A percentile compares a stretch with the other conserved stretches of the same genome.
These are phyloP conservation scores for Eubasilissa splendida DNA, from an alignment of 2,888 invertebrate species.

Conservation along the genomic window DNA sequence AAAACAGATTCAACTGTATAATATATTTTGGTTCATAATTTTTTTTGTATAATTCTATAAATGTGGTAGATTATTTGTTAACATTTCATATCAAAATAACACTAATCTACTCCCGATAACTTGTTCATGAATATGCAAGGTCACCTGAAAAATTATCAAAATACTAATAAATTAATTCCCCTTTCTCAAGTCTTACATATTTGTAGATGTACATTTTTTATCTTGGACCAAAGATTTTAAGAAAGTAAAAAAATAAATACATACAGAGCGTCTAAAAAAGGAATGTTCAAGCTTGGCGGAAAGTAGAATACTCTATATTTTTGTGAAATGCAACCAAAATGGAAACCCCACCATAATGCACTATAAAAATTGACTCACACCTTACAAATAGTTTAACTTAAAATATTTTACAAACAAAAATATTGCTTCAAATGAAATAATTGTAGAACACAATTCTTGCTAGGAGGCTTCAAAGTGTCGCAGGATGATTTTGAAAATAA, in stretches of 20 bases:
- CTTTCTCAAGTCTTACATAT: no score
- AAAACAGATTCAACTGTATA: conserved; percentile 26
- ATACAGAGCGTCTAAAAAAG: no score
- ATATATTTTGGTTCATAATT: conserved; percentile 26
- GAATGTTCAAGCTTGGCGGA: no score
- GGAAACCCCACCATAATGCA: neutral
- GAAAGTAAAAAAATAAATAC: no score
- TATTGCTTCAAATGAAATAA: conserved; percentile 2
- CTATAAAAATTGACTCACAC: neutral
- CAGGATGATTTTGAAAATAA: no score
- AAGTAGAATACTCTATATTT: no score
- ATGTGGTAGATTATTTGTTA: neutral
- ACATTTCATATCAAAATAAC: conserved; percentile 8
- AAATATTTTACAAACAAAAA: conserved; percentile 6
- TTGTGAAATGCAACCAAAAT: no score
- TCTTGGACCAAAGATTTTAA: no score
- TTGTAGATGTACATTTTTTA: no score
- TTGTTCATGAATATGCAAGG: no score
- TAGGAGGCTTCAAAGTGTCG: neutral
- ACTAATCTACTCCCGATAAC: neutral
- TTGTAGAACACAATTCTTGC: neutral
- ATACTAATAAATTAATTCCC: no score
- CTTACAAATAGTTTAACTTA: neutral
- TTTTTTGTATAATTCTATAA: neutral
- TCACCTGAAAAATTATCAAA: no score